Evolutionary conservation across 2,113 vertebrate species (phyloP).

Genomic region (Raja brachyura): DNA sequence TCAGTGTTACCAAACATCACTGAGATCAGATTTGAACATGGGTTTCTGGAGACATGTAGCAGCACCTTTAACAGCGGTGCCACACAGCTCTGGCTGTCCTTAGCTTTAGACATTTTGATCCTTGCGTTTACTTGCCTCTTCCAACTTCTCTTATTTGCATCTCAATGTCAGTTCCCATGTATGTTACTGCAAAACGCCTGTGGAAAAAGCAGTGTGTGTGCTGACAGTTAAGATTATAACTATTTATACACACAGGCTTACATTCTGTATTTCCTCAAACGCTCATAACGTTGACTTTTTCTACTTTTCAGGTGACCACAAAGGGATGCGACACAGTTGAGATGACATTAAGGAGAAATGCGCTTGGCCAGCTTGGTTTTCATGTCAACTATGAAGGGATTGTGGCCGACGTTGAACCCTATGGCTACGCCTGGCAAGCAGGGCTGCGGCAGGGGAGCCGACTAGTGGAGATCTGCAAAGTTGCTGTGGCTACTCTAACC

Average conservation of each 20-base stretch:
- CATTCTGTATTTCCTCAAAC: not conserved
- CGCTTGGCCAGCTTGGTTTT: constrained; percentile 89
- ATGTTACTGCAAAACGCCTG: not conserved
- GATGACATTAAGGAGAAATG: constrained; percentile 88
- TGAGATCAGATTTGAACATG: too few relatives aligned
- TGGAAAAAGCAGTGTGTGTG: not conserved
- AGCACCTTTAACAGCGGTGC: too few relatives aligned
- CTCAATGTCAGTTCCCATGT: too few relatives aligned
- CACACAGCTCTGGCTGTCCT: too few relatives aligned
- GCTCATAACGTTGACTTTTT: constrained; percentile 4
- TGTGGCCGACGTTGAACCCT: constrained; percentile 88
- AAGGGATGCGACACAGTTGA: constrained; percentile 88
- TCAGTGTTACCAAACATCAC: too few relatives aligned
- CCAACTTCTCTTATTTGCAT: not conserved
- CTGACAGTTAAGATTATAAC: not conserved
- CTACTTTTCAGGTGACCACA: constrained; percentile 68
- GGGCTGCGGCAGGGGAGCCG: constrained; percentile 88
- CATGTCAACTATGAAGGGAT: constrained; percentile 96
- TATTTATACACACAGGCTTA: not conserved
- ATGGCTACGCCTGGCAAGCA: constrained; percentile 90
- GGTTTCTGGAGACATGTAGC: too few relatives aligned
- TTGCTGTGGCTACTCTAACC: constrained; percentile 83
- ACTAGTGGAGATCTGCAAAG: constrained; percentile 92
- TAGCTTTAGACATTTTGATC: not conserved
- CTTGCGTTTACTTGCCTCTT: not conserved